Conservation (phyloP, 2,888 invertebrate species). For the Escarpia spicata region DNA sequence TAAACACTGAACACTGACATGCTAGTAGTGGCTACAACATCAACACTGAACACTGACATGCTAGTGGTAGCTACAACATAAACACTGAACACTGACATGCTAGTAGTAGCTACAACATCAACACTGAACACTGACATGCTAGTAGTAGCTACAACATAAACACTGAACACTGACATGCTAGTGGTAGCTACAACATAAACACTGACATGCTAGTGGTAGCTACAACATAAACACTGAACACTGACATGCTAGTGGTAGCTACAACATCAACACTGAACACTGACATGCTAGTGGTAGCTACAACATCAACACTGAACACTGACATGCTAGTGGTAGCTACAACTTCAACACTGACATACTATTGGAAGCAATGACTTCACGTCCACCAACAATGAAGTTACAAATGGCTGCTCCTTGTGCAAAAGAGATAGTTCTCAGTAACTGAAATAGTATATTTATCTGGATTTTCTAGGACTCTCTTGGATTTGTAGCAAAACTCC, state of each 20-base stretch:
- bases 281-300: too few species aligned
- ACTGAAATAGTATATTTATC: not conserved
- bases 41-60: not conserved
- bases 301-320: too few species aligned
- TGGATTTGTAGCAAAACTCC: too few species aligned
- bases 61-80: too few species aligned
- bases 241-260: not conserved
- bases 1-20: not conserved
- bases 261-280: too few species aligned
- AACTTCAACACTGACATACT: not conserved
- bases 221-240: not conserved
- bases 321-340: not conserved
- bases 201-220: not conserved
- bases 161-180: not conserved
- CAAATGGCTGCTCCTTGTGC: not conserved
- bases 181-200: not conserved
- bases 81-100: not conserved
- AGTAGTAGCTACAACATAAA: too few species aligned
- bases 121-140: not conserved
- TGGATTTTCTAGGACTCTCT: not conserved
- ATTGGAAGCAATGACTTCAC: not conserved
- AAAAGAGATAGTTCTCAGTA: not conserved
- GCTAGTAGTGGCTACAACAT: too few species aligned
- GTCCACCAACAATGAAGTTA: not conserved
- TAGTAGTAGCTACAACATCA: too few species aligned